Base-by-base conservation (phyloP, 53 echinoderm and acorn worm species). In the Pentamera pediparva region DNA sequence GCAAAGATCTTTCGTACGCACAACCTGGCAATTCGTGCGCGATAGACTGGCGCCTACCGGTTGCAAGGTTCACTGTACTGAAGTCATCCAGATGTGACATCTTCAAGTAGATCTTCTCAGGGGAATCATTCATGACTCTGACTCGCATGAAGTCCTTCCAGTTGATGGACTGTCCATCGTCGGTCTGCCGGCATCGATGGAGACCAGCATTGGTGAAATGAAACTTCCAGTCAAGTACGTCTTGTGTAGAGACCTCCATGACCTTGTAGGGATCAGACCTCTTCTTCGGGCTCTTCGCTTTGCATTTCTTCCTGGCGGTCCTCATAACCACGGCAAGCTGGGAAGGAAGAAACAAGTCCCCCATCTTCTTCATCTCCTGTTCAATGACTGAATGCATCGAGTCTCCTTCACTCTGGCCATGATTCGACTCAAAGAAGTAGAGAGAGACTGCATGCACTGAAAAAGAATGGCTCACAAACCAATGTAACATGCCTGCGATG, bases 381-480 rank as follows among this genome's bases (percentile, higher is more conserved):
- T 53, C 53, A 1, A 53, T 53, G 4, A 53, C 53, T 5, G 50
- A 49, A 49, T 49, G 53, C 53, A 53, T 53, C 27, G 75, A n/a
- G n/a, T n/a, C n/a, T n/a, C n/a, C n/a, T n/a, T n/a, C n/a, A n/a
- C n/a, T n/a, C n/a, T n/a, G n/a, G 2, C 59, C 59, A 59, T 75
- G 75, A 32, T 58, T 75, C 6, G 75, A 38, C 26, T 37, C 75
- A 40, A 75, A 75, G 75, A 29, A 75, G 10, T 27, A 13, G 12
- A 75, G 28, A 2, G 75, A 38, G 37, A 75, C 25, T 12, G 57
- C 25, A 31, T 27, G 2, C n/a, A 58, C 6, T 8, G 75, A 58
- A 41, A 32, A 59, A 10, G 75, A 75, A 37, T 75, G 59, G 25
- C 39, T 30, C 1, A 75, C 39, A 59, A 75, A 75, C 15, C 28